Base-by-base conservation (phyloP, 2,888 invertebrate genomes). In the Orthonychiurus folsomi region DNA sequence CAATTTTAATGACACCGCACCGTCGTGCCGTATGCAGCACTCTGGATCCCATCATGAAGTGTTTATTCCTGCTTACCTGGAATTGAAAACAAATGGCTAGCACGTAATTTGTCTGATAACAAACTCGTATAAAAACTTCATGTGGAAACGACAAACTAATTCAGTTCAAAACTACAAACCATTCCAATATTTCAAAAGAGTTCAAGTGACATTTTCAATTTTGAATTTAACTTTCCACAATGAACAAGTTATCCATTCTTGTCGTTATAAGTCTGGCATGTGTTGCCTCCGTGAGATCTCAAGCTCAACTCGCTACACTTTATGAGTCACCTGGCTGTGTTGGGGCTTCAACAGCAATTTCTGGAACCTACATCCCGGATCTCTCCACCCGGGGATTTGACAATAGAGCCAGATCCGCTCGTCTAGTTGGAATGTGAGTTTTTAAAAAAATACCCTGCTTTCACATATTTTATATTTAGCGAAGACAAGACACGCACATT, bases 391-490 rank as follows among this genome's bases (percentile, higher is more conserved):
- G 23, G 1, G 50, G 50, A 2, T 64, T 56, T 47, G 59, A 64
- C 50, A 55, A 64, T 28, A 21, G 26, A 24, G 64, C 61, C 3
- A 23, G 56, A 18, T 64, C 64, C 15, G 61, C 53, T 12, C 18
- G 50, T 25, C 23, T 61, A 3, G 61, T 55, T 26, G 64, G 64
- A 59, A 50, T 58, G 64, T 64, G 61, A 64, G 63, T 60, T 20
- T n/a, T n/a, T n/a, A n/a, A n/a, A 12, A 20, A 24, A 2, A 5
- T 26, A 50, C 20, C 18, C 21, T 20, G 25, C 26, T 26, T 37
- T 57, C n/a, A 28, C 23, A 57, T 15, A 25, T 15, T 28, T 5
- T n/a, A 37, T 18, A 9, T 37, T 20, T n/a, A 50, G 20, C 21
- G 47, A 57, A 3, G 23, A 28, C 57, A 3, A 18, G 20, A 2